These are phyloP conservation scores for Trachythela sp. DNA, from an alignment of 64 coral and sea anemone species.

Conservation along the genomic window DNA sequence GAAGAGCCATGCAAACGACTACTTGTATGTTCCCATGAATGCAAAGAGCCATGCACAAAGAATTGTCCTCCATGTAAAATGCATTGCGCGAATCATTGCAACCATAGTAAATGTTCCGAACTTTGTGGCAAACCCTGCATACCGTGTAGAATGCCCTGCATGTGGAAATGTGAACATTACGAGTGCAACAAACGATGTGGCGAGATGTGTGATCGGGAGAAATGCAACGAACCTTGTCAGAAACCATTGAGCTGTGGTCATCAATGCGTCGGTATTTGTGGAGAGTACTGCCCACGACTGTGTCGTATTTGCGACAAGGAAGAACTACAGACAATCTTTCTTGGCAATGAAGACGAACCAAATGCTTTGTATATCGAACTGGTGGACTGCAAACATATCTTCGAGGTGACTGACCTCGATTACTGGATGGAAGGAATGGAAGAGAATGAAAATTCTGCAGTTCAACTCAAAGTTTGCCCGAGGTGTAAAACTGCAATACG, in stretches of 20 bases:
- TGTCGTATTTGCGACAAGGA: conserved; percentile 38
- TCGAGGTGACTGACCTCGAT: conserved; percentile 62
- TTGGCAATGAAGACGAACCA: conserved; percentile 61
- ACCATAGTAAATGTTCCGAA: conserved; percentile 33
- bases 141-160: conserved; percentile 26
- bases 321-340: conserved; percentile 52
- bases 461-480: conserved; percentile 71
- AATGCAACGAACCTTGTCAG: conserved; percentile 9
- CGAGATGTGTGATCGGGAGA: conserved; percentile 24
- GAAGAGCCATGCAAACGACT: conserved; percentile 35
- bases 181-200: conserved; percentile 37
- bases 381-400: conserved; percentile 56
- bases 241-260: conserved; percentile 23
- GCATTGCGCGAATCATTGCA: conserved; percentile 27
- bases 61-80: conserved; percentile 42
- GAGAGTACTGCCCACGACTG: conserved; percentile 37
- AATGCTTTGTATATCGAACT: conserved; percentile 66
- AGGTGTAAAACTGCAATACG: conserved; percentile 52
- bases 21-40: conserved; percentile 40
- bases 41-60: conserved; percentile 28
- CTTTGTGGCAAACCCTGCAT: conserved; percentile 32
- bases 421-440: conserved; percentile 61
- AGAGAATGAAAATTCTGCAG: not conserved
- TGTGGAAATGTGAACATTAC: conserved; percentile 31
- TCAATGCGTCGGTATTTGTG: conserved; percentile 45